These are phyloP conservation scores for Branchellion lobata DNA, from an alignment of 2,888 invertebrate species.

Conservation along the genomic window DNA sequence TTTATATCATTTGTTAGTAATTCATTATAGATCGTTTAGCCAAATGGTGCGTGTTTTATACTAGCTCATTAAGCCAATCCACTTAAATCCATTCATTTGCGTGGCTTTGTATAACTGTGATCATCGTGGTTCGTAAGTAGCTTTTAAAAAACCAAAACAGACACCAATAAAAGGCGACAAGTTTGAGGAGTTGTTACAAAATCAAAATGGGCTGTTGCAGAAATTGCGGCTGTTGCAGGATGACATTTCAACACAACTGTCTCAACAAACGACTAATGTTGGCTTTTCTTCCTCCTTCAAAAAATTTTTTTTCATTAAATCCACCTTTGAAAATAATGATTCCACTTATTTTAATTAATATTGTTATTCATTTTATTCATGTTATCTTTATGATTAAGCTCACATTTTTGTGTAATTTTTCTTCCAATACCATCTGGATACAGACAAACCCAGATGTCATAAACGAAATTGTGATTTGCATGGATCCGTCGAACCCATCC, in stretches of 20 bases:
- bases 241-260: not conserved
- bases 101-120: no score
- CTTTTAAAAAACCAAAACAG: no score
- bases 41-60: no score
- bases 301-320: no score
- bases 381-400: not conserved
- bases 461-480: constrained; percentile 71
- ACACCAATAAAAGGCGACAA: not conserved
- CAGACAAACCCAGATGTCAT: constrained; percentile 30
- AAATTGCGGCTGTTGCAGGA: not conserved
- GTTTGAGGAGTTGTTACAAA: not conserved
- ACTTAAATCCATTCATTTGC: no score
- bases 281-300: no score
- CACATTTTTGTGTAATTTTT: not conserved
- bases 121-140: no score
- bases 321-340: not conserved
- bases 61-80: no score
- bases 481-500: constrained; percentile 70
- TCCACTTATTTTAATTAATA: not conserved
- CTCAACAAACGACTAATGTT: no score
- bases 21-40: no score
- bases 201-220: not conserved
- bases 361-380: not conserved
- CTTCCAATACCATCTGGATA: not conserved
- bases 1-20: no score